Base-by-base conservation (phyloP, 2,888 invertebrate species). In the Entomobrya multifasciata region DNA sequence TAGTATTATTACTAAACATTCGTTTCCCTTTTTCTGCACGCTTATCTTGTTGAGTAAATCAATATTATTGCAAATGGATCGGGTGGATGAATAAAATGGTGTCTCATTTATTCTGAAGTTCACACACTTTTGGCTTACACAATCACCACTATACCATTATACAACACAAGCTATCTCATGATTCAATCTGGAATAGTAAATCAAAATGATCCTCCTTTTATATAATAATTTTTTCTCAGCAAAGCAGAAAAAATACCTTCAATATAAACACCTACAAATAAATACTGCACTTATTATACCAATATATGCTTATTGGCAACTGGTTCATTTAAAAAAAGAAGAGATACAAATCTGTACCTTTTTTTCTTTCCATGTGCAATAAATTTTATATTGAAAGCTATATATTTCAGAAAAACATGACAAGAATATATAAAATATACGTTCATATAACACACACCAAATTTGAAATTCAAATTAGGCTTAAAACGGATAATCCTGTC, bases 101-200 rank as follows among this genome's bases (percentile, higher is more conserved):
- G n/a, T n/a, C n/a, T n/a, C n/a, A n/a, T n/a, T n/a, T 25, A 57
- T 57, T 49, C 49, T 49, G 8, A 3, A 49, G 62, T 36, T 65
- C 17, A 17, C 36, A 65, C n/a, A 65, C n/a, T n/a, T n/a, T n/a
- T n/a, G n/a, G n/a, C n/a, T n/a, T 30, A 30, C 36, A 36, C 36
- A 65, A n/a, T n/a, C n/a, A n/a, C n/a, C n/a, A n/a, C n/a, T n/a
- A n/a, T n/a, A n/a, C n/a, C n/a, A n/a, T n/a, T 65, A 30, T 65
- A 27, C 13, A n/a, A 36, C 20, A 17, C 17, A 17, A 10, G 6
- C 15, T 36, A 65, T 65, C 62, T 36, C 17, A 65, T 4, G 36
- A 36, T 36, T 30, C 4, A 8, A 65, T 65, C 62, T 65, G 62
- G n/a, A 65, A 65, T 65, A 36, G 62, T 36, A 65, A 65, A 65